A percentile compares a stretch with the other conserved stretches of the same genome.
Evolutionary conservation across 2,797 vertebrate species (phyloP).

Genomic region (Momotus momota): DNA sequence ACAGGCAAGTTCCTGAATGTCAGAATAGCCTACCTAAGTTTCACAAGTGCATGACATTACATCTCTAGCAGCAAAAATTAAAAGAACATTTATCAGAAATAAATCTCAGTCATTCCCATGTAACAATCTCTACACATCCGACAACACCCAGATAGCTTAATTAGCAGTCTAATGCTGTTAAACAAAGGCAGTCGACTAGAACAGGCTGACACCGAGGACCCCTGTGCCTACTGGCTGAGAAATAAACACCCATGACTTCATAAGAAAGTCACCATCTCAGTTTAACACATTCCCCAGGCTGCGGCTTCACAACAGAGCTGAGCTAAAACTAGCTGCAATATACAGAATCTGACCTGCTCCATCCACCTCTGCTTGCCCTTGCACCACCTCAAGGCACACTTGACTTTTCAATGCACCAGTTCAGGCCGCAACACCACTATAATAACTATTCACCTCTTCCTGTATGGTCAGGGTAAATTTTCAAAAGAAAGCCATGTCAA

Average conservation of each 20-base stretch:
- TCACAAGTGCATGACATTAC: not conserved
- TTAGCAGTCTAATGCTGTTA: not conserved
- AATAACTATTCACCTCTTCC: not conserved
- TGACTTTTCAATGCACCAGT: not conserved
- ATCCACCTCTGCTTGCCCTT: not conserved
- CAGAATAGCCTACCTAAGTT: not conserved
- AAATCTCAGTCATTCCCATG: not conserved
- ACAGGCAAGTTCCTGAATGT: not conserved
- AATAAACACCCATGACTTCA: not conserved
- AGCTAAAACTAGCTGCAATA: not conserved
- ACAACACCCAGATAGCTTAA: not conserved
- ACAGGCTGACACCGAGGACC: rapidly evolving
- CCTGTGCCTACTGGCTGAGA: not conserved
- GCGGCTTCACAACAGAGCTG: not conserved
- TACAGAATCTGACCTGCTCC: not conserved
- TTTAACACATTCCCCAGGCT: not conserved
- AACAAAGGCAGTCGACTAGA: not conserved
- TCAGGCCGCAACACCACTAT: not conserved
- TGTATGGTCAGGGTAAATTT: not conserved
- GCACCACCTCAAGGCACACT: not conserved
- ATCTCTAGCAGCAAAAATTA: not conserved
- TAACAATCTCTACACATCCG: not conserved
- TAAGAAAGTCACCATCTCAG: not conserved
- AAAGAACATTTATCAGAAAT: not conserved
- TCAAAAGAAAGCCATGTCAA: not conserved